phyloP scores from a whole-genome alignment of 2,113 vertebrate genomes.

The Oreocharis arfaki region DNA sequence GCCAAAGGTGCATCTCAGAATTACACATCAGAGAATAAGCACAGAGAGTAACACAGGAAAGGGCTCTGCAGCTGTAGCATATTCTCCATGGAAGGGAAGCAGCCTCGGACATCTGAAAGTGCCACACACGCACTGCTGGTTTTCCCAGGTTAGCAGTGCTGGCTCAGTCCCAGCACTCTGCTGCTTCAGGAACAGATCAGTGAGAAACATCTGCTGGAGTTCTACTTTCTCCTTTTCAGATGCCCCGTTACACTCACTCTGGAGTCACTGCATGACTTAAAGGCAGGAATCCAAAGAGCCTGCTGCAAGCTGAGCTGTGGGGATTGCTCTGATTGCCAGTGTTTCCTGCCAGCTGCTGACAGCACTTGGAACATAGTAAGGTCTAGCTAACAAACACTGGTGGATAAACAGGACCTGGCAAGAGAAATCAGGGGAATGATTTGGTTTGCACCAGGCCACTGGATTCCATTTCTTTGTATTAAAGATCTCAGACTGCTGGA shows the following conservation, averaged over 20 bases:
- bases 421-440: background rate
- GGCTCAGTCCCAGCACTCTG: background rate
- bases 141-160: background rate
- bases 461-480: background rate
- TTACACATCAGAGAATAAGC: background rate
- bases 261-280: background rate
- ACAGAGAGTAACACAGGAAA: background rate
- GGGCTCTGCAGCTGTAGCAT: background rate
- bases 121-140: background rate
- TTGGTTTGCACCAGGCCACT: background rate
- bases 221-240: background rate
- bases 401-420: background rate
- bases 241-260: background rate
- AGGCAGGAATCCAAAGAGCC: conserved; percentile 12
- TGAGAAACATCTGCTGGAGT: background rate
- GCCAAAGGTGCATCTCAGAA: background rate
- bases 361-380: background rate
- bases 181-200: background rate
- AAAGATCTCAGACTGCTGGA: background rate
- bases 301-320: background rate
- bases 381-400: background rate
- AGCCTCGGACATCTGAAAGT: background rate
- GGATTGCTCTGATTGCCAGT: background rate
- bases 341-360: conserved; percentile 17
- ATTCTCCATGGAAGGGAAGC: background rate